Percentiles rank a stretch among this genome's conserved stretches.
phyloP scores from a whole-genome alignment of 2,113 vertebrate species.

The Menura novaehollandiae region DNA sequence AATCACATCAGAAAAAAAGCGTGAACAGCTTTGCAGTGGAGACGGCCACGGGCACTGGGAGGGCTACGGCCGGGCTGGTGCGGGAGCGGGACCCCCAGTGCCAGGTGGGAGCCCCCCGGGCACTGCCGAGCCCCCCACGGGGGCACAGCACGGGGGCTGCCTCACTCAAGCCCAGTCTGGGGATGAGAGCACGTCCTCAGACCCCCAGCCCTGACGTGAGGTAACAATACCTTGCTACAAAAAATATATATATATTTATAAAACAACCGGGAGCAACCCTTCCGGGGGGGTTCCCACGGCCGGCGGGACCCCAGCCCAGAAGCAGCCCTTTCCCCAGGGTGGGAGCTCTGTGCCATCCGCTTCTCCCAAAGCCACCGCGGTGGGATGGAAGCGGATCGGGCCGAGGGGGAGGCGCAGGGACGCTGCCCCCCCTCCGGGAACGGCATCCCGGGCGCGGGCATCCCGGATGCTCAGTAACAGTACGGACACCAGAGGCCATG shows the following conservation, averaged over 20 bases:
- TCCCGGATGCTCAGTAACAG: slow-evolving; percentile 62
- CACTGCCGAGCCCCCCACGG: background rate
- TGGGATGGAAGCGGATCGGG: background rate
- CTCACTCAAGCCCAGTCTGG: background rate
- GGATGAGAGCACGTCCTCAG: slow-evolving; percentile 5
- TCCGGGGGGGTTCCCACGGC: background rate
- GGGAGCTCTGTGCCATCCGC: background rate
- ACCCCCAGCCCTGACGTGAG: slow-evolving; percentile 23
- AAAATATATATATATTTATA: slow-evolving; percentile 53
- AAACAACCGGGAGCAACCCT: slow-evolving; percentile 27
- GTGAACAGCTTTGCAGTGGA: slow-evolving; percentile 6
- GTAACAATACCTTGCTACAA: slow-evolving; percentile 62
- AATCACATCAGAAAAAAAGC: slow-evolving; percentile 31
- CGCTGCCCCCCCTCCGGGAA: background rate
- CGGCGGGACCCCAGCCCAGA: slow-evolving; percentile 16
- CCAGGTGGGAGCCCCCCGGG: background rate
- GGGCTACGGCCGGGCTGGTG: background rate
- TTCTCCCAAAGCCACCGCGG: background rate
- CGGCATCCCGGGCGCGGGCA: slow-evolving; percentile 21
- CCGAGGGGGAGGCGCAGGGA: background rate
- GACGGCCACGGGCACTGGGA: background rate
- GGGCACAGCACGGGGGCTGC: background rate
- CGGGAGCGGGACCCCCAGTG: background rate
- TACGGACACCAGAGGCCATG: slow-evolving; percentile 73
- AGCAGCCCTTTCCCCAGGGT: slow-evolving; percentile 36